phyloP scores from a whole-genome alignment of 2,113 vertebrate genomes.

The Pelmatolapia mariae region DNA sequence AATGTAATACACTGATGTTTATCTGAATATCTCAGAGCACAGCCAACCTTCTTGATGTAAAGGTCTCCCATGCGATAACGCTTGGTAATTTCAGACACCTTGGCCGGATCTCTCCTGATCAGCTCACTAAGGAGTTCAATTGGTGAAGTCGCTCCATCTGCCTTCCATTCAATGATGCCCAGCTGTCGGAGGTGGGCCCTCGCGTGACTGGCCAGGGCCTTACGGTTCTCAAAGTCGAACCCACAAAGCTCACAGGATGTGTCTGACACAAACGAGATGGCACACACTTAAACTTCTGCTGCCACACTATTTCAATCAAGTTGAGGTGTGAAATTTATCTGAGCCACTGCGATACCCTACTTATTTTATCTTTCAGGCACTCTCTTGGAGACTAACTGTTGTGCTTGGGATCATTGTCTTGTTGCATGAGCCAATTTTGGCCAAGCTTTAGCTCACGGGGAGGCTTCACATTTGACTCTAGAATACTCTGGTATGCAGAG shows the following conservation, averaged over 20 bases:
- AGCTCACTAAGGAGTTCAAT: constrained; percentile 87
- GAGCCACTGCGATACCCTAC: neutral
- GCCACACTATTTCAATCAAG: neutral
- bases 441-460: fast-evolving
- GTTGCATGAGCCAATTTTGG: neutral
- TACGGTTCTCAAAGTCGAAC: constrained; percentile 91
- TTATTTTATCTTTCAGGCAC: neutral
- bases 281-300: neutral
- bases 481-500: neutral
- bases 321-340: neutral
- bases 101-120: constrained; percentile 85
- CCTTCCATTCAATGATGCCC: constrained; percentile 86
- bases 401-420: neutral
- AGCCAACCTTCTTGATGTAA: constrained; percentile 80
- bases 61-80: constrained; percentile 83
- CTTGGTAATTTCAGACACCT: constrained; percentile 80
- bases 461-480: neutral
- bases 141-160: constrained; percentile 84
- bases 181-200: constrained; percentile 89
- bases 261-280: constrained; percentile 69
- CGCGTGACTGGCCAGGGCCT: constrained; percentile 89
- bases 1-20: neutral
- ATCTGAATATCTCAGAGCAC: neutral
- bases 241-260: constrained; percentile 91
- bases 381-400: neutral